Percentiles rank a stretch among this genome's conserved stretches.
phyloP scores from a whole-genome alignment of 2,888 invertebrate species.

The Pseudococcus longispinus region DNA sequence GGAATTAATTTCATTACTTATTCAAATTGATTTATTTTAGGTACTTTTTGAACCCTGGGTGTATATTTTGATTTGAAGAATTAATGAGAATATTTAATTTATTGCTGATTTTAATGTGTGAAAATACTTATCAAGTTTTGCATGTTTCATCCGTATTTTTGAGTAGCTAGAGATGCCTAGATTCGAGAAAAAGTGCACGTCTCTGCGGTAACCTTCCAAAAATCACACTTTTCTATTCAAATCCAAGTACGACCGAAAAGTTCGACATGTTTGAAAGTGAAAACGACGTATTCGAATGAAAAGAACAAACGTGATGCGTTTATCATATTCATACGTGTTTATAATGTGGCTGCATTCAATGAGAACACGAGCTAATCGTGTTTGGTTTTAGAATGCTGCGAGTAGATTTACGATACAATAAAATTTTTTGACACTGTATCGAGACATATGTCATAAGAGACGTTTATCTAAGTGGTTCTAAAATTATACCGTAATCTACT shows the following conservation, averaged over 20 bases:
- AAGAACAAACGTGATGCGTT: slow-evolving; percentile 16
- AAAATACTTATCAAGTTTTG: too few relatives aligned
- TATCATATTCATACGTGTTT: neutral
- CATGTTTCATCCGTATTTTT: too few relatives aligned
- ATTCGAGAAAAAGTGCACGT: neutral
- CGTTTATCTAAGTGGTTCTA: slow-evolving; percentile 1
- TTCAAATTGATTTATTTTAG: neutral
- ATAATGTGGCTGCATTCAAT: neutral
- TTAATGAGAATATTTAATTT: too few relatives aligned
- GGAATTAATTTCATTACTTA: too few relatives aligned
- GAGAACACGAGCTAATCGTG: slow-evolving; percentile 19
- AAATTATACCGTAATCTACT: neutral
- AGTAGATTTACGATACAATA: slow-evolving; percentile 27
- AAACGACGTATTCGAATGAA: neutral
- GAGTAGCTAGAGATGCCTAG: too few relatives aligned
- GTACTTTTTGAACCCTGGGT: too few relatives aligned
- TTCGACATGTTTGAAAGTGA: slow-evolving; percentile 1
- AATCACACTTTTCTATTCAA: neutral
- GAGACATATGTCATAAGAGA: neutral
- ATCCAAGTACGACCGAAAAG: neutral
- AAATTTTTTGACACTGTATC: slow-evolving; percentile 8
- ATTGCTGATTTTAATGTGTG: too few relatives aligned
- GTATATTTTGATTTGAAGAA: too few relatives aligned
- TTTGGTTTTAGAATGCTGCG: neutral
- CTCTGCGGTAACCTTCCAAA: neutral